Conservation (phyloP, 2,888 invertebrate species). For the Microctonus hyperodae region DNA sequence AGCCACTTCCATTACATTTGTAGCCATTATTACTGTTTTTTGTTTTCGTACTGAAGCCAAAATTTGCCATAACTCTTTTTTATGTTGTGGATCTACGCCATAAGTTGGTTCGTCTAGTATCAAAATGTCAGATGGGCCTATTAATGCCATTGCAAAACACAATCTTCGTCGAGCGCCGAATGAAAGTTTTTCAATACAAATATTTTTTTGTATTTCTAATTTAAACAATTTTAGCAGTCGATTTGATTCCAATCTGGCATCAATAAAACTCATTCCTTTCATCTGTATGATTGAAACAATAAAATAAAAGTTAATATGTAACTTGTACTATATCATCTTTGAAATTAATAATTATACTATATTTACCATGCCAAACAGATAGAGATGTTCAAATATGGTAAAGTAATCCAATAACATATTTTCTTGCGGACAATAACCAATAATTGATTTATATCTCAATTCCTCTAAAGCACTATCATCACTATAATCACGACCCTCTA, state of each 20-base stretch:
- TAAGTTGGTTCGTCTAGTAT: conserved; percentile 42
- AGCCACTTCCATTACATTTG: conserved; percentile 42
- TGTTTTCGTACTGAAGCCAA: conserved; percentile 33
- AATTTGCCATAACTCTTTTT: conserved; percentile 38
- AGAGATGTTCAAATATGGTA: conserved; percentile 38
- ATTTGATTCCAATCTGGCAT: conserved; percentile 32
- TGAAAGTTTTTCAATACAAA: conserved; percentile 26
- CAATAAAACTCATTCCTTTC: conserved; percentile 37
- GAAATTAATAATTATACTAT: background rate
- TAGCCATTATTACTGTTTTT: conserved; percentile 41
- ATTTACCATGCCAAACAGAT: conserved; percentile 42
- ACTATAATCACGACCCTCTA: conserved; percentile 36
- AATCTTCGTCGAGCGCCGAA: conserved; percentile 36
- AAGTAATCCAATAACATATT: conserved; percentile 43
- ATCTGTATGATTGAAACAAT: too few species aligned
- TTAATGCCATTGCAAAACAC: conserved; percentile 42
- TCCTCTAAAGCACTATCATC: conserved; percentile 11
- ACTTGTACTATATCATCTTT: background rate
- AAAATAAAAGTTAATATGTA: too few species aligned
- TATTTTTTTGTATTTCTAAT: conserved; percentile 32
- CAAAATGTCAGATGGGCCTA: conserved; percentile 39
- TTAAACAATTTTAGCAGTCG: conserved; percentile 33
- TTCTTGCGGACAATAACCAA: conserved; percentile 43
- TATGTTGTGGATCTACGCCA: conserved; percentile 38
- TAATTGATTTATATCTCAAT: background rate